Percentiles rank a stretch among this genome's conserved stretches.
Conservation (phyloP, 2,113 vertebrate genomes). For the Istiophorus platypterus region DNA sequence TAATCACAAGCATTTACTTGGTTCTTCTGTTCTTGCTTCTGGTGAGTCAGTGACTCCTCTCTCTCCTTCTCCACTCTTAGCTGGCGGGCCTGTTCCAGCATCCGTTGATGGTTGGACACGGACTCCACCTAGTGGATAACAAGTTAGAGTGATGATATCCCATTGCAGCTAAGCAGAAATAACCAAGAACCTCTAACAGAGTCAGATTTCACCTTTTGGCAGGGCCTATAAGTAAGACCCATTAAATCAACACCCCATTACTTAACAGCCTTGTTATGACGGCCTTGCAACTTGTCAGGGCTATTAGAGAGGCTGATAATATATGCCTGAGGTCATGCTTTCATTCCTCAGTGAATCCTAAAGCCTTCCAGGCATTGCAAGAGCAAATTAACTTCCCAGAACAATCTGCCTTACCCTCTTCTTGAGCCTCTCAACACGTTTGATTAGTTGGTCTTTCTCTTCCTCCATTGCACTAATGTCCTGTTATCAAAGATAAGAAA, state of each 20-base stretch:
- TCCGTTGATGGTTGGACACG: conserved; percentile 94
- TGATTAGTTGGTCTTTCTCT: conserved; percentile 96
- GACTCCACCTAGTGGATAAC: conserved; percentile 94
- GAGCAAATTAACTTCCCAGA: conserved; percentile 55
- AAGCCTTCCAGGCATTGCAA: conserved; percentile 74
- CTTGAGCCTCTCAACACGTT: conserved; percentile 95
- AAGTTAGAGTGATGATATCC: not conserved
- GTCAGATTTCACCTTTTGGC: conserved; percentile 70
- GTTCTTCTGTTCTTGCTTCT: conserved; percentile 97
- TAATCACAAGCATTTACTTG: conserved; percentile 85
- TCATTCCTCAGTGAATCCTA: conserved; percentile 84
- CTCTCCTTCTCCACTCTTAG: conserved; percentile 95
- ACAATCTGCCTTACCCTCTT: conserved; percentile 89
- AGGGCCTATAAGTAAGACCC: conserved; percentile 41
- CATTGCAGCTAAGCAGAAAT: conserved; percentile 33
- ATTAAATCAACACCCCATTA: conserved; percentile 69
- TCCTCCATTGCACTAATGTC: conserved; percentile 98
- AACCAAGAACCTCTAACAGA: conserved; percentile 37
- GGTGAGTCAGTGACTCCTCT: conserved; percentile 92
- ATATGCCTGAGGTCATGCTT: conserved; percentile 84
- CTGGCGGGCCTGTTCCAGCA: conserved; percentile 96
- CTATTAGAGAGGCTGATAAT: conserved; percentile 77
- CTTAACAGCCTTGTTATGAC: conserved; percentile 60
- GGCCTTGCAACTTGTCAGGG: conserved; percentile 78
- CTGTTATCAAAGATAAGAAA: conserved; percentile 76